Conservation (phyloP, 1,140 invertebrate genomes). For the Globodera ellingtonae region DNA sequence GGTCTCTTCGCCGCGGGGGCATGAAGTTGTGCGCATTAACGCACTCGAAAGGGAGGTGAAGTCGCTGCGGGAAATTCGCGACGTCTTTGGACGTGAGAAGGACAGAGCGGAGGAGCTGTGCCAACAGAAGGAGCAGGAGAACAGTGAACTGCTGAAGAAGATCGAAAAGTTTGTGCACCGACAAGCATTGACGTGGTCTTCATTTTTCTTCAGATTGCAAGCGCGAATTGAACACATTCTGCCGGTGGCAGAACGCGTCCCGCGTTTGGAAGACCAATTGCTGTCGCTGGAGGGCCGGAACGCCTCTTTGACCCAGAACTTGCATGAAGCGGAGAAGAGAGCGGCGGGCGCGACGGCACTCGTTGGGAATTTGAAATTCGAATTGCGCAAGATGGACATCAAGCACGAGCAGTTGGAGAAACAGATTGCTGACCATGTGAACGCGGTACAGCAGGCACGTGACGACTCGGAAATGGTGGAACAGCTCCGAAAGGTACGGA, state of each 20-base stretch:
- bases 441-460: background rate
- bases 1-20: background rate
- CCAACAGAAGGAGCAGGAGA: background rate
- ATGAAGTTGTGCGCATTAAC: slow-evolving; percentile 1
- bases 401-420: background rate
- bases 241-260: background rate
- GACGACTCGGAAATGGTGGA: background rate
- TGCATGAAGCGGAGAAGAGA: background rate
- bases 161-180: background rate
- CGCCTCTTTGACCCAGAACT: background rate
- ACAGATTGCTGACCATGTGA: background rate
- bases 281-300: background rate
- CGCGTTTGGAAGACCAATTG: background rate
- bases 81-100: background rate
- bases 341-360: background rate
- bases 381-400: slow-evolving; percentile 3
- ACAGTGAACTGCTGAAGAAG: background rate
- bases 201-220: background rate
- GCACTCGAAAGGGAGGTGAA: slow-evolving; percentile 1
- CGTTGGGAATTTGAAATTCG: background rate
- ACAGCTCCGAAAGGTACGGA: background rate
- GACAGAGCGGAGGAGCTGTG: background rate
- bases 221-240: background rate
- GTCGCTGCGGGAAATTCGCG: slow-evolving; percentile 1
- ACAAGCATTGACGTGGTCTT: background rate